A percentile compares a stretch with the other conserved stretches of the same genome.
Evolutionary conservation across 1,140 invertebrate species (phyloP).

Genomic region (Ips typographus): DNA sequence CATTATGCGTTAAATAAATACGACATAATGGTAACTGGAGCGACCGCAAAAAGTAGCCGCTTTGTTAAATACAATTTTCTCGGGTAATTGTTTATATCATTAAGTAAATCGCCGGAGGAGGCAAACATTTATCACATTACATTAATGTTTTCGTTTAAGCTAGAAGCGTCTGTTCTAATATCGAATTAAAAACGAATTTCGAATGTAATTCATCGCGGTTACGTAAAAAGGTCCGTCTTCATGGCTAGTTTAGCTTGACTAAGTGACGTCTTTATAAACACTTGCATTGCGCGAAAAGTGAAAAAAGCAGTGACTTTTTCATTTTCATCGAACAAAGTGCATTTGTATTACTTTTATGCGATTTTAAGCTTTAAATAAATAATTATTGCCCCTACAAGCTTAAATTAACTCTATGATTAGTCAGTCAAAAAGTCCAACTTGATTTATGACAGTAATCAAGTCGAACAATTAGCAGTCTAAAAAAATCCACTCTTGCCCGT

Average conservation of each 20-base stretch:
- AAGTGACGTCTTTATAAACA: constrained; percentile 7
- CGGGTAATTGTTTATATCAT: constrained; percentile 17
- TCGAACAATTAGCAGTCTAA: background rate
- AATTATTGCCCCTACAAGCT: background rate
- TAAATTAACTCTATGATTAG: background rate
- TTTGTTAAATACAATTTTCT: constrained; percentile 18
- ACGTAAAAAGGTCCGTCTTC: constrained; percentile 6
- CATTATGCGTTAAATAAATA: background rate
- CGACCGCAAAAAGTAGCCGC: constrained; percentile 12
- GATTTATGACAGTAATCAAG: background rate
- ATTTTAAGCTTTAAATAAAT: too few relatives aligned
- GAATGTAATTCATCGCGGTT: constrained; percentile 9
- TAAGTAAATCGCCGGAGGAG: constrained; percentile 13
- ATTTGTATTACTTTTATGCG: too few relatives aligned
- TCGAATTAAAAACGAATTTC: constrained; percentile 5
- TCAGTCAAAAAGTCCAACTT: background rate
- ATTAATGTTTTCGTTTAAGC: constrained; percentile 11
- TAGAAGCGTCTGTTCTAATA: background rate
- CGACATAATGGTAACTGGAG: constrained; percentile 8
- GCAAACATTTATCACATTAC: constrained; percentile 14
- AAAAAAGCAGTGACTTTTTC: too few relatives aligned
- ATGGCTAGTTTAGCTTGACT: constrained; percentile 7
- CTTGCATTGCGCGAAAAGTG: too few relatives aligned
- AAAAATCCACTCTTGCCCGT: constrained; percentile 2
- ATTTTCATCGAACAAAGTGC: too few relatives aligned